Percentiles rank a stretch among this genome's conserved stretches.
Evolutionary conservation across 2,797 vertebrate species (phyloP).

Genomic region (Sphenodon punctatus): DNA sequence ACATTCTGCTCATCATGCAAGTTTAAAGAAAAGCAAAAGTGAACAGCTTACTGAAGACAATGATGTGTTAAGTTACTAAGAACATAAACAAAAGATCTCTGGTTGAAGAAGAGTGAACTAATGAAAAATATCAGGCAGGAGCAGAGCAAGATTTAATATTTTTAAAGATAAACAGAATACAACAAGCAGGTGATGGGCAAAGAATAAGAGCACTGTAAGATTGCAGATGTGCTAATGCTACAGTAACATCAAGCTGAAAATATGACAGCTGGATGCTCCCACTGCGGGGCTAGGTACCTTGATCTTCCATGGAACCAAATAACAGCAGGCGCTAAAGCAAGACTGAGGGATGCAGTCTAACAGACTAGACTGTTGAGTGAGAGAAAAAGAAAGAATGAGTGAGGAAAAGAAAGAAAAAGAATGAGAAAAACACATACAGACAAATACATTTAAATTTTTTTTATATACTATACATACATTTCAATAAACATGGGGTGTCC

Average conservation of each 20-base stretch:
- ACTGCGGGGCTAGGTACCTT: constrained; percentile 76
- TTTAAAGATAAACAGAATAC: neutral
- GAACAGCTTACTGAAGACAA: neutral
- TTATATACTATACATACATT: neutral
- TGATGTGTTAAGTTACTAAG: neutral
- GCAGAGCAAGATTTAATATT: neutral
- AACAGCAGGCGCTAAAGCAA: constrained; percentile 86
- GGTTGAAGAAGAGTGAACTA: neutral
- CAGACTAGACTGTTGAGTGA: constrained; percentile 77
- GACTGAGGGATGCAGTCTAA: constrained; percentile 80
- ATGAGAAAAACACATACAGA: constrained; percentile 5
- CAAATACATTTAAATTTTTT: constrained; percentile 33
- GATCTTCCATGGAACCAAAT: constrained; percentile 81
- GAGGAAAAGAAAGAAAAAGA: constrained; percentile 31
- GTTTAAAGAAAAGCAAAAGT: neutral
- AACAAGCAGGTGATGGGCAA: neutral
- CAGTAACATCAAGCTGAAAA: constrained; percentile 54
- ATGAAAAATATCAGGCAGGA: neutral
- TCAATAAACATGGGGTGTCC: neutral
- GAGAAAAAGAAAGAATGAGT: constrained; percentile 65
- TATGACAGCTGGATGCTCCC: constrained; percentile 47
- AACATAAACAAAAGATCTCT: neutral
- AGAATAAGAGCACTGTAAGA: neutral
- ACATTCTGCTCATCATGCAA: fast-evolving
- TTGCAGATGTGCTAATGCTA: neutral